These are phyloP conservation scores for Hyppa rectilinea DNA, from an alignment of 2,888 invertebrate species.

Conservation along the genomic window DNA sequence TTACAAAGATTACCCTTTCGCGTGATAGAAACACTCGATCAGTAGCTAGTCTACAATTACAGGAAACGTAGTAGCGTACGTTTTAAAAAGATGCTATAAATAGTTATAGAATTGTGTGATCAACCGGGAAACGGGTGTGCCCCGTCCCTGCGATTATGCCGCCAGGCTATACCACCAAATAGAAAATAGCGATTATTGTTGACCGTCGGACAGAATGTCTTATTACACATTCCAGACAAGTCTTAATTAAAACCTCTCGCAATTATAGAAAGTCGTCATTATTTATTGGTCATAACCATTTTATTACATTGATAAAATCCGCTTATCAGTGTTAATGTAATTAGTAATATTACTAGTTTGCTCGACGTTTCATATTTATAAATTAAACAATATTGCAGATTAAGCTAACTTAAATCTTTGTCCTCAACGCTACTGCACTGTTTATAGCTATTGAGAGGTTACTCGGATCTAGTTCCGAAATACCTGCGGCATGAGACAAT, in stretches of 20 bases:
- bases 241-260: conserved; percentile 12
- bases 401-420: background rate
- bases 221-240: background rate
- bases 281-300: conserved; percentile 15
- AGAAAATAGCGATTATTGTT: background rate
- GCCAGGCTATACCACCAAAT: background rate
- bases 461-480: background rate
- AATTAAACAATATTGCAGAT: background rate
- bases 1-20: conserved; percentile 28
- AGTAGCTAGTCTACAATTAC: conserved; percentile 18
- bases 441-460: background rate
- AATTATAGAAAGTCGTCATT: background rate
- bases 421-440: background rate
- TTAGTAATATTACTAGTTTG: conserved; percentile 13
- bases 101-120: conserved; percentile 37
- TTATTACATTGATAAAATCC: conserved; percentile 8
- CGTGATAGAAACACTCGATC: conserved; percentile 39
- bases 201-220: background rate
- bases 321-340: conserved; percentile 18
- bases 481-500: background rate
- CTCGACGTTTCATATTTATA: conserved; percentile 6
- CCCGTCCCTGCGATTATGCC: conserved; percentile 6
- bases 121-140: conserved; percentile 9
- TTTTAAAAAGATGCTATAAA: conserved; percentile 30
- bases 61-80: conserved; percentile 9